A percentile compares a stretch with the other conserved stretches of the same genome.
phyloP scores from a whole-genome alignment of 2,113 vertebrate species.

The Eubucco bourcierii region DNA sequence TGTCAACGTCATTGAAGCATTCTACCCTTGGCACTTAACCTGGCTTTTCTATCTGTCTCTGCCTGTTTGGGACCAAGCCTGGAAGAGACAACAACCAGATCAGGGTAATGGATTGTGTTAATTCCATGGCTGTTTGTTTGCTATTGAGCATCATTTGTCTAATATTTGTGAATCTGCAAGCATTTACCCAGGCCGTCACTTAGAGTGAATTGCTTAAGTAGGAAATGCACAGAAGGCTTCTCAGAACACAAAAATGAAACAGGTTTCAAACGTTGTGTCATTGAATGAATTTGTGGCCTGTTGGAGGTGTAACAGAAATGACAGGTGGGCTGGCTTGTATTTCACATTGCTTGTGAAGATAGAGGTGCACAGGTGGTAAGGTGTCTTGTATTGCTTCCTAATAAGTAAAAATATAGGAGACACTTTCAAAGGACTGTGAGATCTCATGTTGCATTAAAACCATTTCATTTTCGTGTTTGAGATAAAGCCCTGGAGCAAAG shows the following conservation, averaged over 20 bases:
- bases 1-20: accelerated
- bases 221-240: not conserved
- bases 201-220: not conserved
- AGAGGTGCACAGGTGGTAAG: not conserved
- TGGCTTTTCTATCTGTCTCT: not conserved
- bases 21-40: not conserved
- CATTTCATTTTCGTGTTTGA: not conserved
- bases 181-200: not conserved
- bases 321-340: not conserved
- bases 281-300: not conserved
- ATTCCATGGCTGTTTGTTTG: not conserved
- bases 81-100: not conserved
- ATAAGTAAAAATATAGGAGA: not conserved
- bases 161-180: not conserved
- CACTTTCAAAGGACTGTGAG: not conserved
- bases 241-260: not conserved
- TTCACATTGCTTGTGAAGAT: not conserved
- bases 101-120: not conserved
- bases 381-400: not conserved
- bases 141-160: not conserved
- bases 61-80: not conserved
- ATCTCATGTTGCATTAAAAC: not conserved
- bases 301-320: not conserved
- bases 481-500: not conserved
- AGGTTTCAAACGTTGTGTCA: not conserved